Conservation (phyloP, 2,888 invertebrate genomes). For the Trachelus troglodyta region DNA sequence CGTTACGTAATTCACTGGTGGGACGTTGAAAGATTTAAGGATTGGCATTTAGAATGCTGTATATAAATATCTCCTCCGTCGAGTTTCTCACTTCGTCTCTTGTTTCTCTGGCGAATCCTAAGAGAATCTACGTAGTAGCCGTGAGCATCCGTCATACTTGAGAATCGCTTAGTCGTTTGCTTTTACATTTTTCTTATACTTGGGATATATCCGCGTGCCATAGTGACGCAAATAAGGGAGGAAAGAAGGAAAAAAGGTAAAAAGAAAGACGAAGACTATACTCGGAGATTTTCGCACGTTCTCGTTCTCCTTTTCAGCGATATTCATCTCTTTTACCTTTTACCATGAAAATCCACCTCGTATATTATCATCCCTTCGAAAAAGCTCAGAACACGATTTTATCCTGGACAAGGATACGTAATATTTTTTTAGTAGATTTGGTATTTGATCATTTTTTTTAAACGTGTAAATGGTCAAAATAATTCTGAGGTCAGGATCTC, state of each 20-base stretch:
- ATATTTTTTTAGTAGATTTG: not conserved
- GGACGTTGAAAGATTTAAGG: too few species aligned
- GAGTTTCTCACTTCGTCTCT: too few species aligned
- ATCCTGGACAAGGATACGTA: not conserved
- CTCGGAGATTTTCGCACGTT: not conserved
- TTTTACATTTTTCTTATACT: not conserved
- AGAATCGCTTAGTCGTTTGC: slow-evolving; percentile 40
- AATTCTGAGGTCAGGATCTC: not conserved
- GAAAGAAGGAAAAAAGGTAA: too few species aligned
- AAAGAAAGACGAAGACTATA: too few species aligned
- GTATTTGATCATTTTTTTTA: not conserved
- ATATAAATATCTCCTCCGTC: too few species aligned
- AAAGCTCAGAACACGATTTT: too few species aligned
- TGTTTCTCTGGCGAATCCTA: too few species aligned
- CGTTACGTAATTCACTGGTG: not conserved
- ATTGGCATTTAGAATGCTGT: too few species aligned
- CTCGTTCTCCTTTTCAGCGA: not conserved
- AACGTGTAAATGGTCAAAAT: not conserved
- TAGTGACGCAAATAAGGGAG: too few species aligned
- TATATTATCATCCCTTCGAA: too few species aligned
- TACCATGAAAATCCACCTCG: not conserved
- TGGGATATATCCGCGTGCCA: too few species aligned
- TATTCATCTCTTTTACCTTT: not conserved
- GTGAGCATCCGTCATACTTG: slow-evolving; percentile 44
- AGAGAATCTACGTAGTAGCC: slow-evolving; percentile 7